Percentiles rank a stretch among this genome's conserved stretches.
These are phyloP conservation scores for Blastobasis adustella DNA, from an alignment of 2,888 invertebrate genomes.

Conservation along the genomic window DNA sequence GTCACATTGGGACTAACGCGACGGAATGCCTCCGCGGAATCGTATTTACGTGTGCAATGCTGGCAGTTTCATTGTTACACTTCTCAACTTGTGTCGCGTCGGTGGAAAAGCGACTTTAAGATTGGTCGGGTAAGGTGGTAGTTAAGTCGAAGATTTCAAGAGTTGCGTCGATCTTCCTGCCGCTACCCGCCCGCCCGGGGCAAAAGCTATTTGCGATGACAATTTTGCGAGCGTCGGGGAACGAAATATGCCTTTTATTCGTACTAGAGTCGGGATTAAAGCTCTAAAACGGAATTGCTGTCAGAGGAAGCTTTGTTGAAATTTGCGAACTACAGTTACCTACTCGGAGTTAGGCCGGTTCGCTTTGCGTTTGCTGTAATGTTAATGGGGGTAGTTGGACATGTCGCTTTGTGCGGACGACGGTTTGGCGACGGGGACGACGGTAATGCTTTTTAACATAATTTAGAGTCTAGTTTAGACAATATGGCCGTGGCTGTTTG, in stretches of 20 bases:
- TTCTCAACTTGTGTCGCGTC: slow-evolving; percentile 25
- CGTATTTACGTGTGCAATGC: slow-evolving; percentile 71
- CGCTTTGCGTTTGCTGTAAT: too few relatives aligned
- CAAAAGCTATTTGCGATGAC: slow-evolving; percentile 74
- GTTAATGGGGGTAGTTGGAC: too few relatives aligned
- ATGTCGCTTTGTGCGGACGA: too few relatives aligned
- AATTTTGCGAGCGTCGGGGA: slow-evolving; percentile 70
- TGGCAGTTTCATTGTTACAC: slow-evolving; percentile 73
- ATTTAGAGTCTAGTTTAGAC: too few relatives aligned
- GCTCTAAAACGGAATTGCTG: slow-evolving; percentile 72
- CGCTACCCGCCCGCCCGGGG: slow-evolving; percentile 38
- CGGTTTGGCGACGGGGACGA: too few relatives aligned
- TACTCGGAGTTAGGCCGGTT: slow-evolving; percentile 14
- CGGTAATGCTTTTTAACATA: too few relatives aligned
- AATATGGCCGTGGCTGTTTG: too few relatives aligned
- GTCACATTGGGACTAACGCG: slow-evolving; percentile 44
- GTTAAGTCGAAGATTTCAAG: slow-evolving; percentile 17
- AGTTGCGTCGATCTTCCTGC: slow-evolving; percentile 30
- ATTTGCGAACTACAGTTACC: slow-evolving; percentile 57
- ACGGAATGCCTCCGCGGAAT: slow-evolving; percentile 43
- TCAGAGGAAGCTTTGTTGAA: slow-evolving; percentile 58
- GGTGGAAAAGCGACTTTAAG: too few relatives aligned
- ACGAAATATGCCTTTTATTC: slow-evolving; percentile 75
- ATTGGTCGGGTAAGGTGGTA: slow-evolving; percentile 15
- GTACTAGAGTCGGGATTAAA: slow-evolving; percentile 67